Evolutionary conservation across 2,113 vertebrate species (phyloP), one percentile per base, ranked within the genome.

Genomic region (Tympanuchus pallidicinctus): DNA sequence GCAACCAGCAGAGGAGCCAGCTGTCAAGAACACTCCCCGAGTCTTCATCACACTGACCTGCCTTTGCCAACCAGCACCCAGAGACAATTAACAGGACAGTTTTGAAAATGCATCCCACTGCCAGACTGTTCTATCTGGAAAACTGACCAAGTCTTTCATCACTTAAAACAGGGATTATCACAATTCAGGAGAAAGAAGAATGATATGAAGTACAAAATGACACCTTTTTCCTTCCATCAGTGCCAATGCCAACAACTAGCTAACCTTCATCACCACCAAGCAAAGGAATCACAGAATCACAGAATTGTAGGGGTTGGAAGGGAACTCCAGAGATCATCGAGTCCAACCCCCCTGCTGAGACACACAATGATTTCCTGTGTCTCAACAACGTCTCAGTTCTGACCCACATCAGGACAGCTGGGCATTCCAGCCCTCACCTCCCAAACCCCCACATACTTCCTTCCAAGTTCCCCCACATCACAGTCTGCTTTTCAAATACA

Each of bases 341-440:
- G 38, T 38, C 38, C 38, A 38, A 38, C 38, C 38, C 38, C 38
- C 38, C 38, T 1, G 10, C 36, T 3, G 14, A 82, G 65, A 34
- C 22, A 57, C 77, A 48, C 1, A 0, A 12, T 0, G 0, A 27
- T 7, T 45, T n/a, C 6, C 36, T 19, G 16, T 2, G 27, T 30
- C 21, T 64, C 14, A 71, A 28, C 38, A 48, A 27, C 0, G 15
- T 4, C 3, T 24, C n/a, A 5, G 4, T 8, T 22, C 78, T 24
- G 40, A 40, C 34, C 27, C 3, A 43, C 7, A 13, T 34, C 3
- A 40, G 10, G 36, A 19, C 10, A 61, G 21, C 24, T 21, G 60
- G 17, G 30, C 77, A 57, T 43, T 20, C 36, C 27, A 40, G 2
- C 30, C 67, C 40, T 60, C 1, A 0, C 13, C 27, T 10, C 27